A percentile compares a stretch with the other conserved stretches of the same genome.
Evolutionary conservation across 2,113 vertebrate species (phyloP).

Genomic region (Geococcyx californianus): DNA sequence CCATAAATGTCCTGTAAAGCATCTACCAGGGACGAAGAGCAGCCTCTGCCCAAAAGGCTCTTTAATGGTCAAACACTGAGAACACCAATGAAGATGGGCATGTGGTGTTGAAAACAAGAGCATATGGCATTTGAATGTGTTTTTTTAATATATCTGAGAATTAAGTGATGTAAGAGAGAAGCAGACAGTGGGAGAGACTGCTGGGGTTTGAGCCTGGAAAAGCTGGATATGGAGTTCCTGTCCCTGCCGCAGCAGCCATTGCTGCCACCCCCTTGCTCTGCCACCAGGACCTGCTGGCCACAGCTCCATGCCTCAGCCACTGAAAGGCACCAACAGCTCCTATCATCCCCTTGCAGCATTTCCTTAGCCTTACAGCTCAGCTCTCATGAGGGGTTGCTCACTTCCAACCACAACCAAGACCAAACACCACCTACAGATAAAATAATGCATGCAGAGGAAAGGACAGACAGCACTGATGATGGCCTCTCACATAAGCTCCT

Average conservation of each 20-base stretch:
- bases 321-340: neutral
- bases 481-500: neutral
- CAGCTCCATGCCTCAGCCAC: rapidly evolving
- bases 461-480: neutral
- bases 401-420: neutral
- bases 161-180: neutral
- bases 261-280: neutral
- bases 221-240: neutral
- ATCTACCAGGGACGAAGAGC: neutral
- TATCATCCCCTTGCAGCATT: neutral
- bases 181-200: neutral
- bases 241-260: neutral
- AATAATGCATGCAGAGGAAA: neutral
- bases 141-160: rapidly evolving
- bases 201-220: neutral
- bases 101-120: neutral
- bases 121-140: rapidly evolving
- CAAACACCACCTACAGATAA: neutral
- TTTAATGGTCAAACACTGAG: rapidly evolving
- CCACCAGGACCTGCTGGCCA: neutral
- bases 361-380: neutral
- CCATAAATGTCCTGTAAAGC: neutral
- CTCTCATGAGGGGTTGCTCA: no score
- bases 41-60: neutral
- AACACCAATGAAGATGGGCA: rapidly evolving